Percentiles rank a stretch among this genome's conserved stretches.
phyloP scores from a whole-genome alignment of 2,888 invertebrate genomes.

The Apodemia duryi region DNA sequence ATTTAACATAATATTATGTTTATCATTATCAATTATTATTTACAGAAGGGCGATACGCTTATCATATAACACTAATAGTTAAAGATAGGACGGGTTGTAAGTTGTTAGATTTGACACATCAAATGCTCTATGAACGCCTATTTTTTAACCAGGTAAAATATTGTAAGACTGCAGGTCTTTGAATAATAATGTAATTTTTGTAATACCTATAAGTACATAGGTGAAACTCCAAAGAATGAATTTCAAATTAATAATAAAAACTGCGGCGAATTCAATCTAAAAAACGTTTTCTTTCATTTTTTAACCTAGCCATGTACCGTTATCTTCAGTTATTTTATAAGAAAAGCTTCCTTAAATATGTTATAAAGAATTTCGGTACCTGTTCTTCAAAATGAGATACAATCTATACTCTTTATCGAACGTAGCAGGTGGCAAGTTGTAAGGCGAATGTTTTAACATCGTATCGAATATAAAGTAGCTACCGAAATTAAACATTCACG shows the following conservation, averaged over 20 bases:
- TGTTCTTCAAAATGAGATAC: constrained; percentile 22
- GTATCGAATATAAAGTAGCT: constrained; percentile 30
- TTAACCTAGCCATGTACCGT: not conserved
- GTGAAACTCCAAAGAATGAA: not conserved
- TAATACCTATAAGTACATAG: too few relatives aligned
- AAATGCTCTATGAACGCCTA: too few relatives aligned
- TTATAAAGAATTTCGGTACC: constrained; percentile 9
- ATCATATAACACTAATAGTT: too few relatives aligned
- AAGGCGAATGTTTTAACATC: constrained; percentile 37
- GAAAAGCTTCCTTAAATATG: constrained; percentile 7
- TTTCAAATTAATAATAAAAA: not conserved
- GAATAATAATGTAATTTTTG: too few relatives aligned
- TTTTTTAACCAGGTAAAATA: too few relatives aligned
- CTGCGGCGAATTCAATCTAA: not conserved
- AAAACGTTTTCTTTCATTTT: not conserved
- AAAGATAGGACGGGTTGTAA: too few relatives aligned
- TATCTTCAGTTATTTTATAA: not conserved
- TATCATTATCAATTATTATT: too few relatives aligned
- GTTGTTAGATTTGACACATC: too few relatives aligned
- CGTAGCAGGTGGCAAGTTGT: constrained; percentile 51
- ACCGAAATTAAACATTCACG: constrained; percentile 31
- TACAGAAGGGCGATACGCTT: too few relatives aligned
- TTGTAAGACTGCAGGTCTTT: too few relatives aligned
- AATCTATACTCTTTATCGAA: constrained; percentile 30
- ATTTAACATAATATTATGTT: too few relatives aligned